Evolutionary conservation across 2,797 vertebrate genomes (phyloP).

Genomic region (Coranthus polyacanthus): DNA sequence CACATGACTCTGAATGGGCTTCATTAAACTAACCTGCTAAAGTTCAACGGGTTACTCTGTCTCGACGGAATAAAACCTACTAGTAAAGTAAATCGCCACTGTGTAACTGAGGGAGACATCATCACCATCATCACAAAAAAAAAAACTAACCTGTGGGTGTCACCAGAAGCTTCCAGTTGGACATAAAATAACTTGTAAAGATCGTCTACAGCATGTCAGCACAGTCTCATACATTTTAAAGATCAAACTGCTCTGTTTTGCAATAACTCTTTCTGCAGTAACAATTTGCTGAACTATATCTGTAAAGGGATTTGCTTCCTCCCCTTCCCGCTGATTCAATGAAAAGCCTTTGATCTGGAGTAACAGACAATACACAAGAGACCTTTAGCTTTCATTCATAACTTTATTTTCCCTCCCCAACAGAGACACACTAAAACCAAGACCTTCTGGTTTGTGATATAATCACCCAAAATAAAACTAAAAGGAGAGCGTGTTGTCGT

Average conservation of each 20-base stretch:
- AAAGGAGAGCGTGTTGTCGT: too few species aligned
- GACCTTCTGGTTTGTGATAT: slow-evolving; percentile 6
- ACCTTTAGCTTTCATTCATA: slow-evolving; percentile 60
- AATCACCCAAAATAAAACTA: too few species aligned
- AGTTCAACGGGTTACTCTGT: slow-evolving; percentile 8
- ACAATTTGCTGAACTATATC: slow-evolving; percentile 47
- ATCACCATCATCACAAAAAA: slow-evolving; percentile 2
- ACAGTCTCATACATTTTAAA: slow-evolving; percentile 7
- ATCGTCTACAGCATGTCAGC: slow-evolving; percentile 10
- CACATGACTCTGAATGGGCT: slow-evolving; percentile 9
- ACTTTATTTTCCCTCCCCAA: slow-evolving; percentile 36
- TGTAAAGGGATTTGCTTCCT: slow-evolving; percentile 61
- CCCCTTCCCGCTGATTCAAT: slow-evolving; percentile 62
- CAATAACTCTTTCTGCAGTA: slow-evolving; percentile 23
- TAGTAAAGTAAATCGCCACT: not conserved
- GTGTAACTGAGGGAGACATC: not conserved
- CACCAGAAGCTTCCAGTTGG: not conserved
- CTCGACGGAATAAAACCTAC: slow-evolving; percentile 5
- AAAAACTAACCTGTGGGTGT: not conserved
- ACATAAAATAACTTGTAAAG: not conserved
- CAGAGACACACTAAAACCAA: slow-evolving; percentile 32
- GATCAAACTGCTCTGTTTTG: slow-evolving; percentile 7
- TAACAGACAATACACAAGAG: slow-evolving; percentile 59
- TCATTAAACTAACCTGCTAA: too few species aligned
- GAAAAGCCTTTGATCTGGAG: slow-evolving; percentile 57